These are phyloP conservation scores for Ennomos fuscantarius DNA, from an alignment of 2,888 invertebrate genomes.

Conservation along the genomic window DNA sequence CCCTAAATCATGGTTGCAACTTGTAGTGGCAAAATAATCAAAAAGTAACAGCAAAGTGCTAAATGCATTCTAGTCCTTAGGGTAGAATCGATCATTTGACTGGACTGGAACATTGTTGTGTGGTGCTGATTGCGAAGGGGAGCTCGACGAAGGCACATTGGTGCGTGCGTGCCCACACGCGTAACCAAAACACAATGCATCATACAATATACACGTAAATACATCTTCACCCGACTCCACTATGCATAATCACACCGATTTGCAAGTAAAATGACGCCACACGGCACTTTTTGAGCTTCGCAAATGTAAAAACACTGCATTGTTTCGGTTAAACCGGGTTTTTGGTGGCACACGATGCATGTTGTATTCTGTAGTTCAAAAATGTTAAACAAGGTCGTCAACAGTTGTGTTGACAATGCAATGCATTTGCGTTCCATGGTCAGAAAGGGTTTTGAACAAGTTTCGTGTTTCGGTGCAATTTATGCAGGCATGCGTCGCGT, in stretches of 20 bases:
- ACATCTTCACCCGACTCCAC: slow-evolving; percentile 71
- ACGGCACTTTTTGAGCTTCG: slow-evolving; percentile 73
- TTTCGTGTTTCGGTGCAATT: slow-evolving; percentile 69
- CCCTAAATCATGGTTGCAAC: slow-evolving; percentile 13
- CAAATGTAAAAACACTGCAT: slow-evolving; percentile 71
- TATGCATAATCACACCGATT: slow-evolving; percentile 78
- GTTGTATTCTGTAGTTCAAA: slow-evolving; percentile 53
- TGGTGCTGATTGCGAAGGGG: slow-evolving; percentile 55
- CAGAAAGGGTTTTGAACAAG: slow-evolving; percentile 51
- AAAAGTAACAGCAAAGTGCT: slow-evolving; percentile 48
- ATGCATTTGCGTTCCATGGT: slow-evolving; percentile 43
- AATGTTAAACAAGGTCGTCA: slow-evolving; percentile 67
- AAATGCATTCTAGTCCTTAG: slow-evolving; percentile 50
- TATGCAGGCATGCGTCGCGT: slow-evolving; percentile 77
- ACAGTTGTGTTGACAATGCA: slow-evolving; percentile 44
- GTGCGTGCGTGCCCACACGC: slow-evolving; percentile 73
- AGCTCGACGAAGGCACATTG: slow-evolving; percentile 50
- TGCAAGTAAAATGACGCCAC: slow-evolving; percentile 79
- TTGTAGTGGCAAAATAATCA: slow-evolving; percentile 39
- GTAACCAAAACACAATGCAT: slow-evolving; percentile 67
- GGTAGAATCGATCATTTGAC: slow-evolving; percentile 60
- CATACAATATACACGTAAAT: slow-evolving; percentile 77
- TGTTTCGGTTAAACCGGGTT: slow-evolving; percentile 58
- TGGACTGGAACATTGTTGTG: slow-evolving; percentile 54
- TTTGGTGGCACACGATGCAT: slow-evolving; percentile 36